A percentile compares a stretch with the other conserved stretches of the same genome.
Evolutionary conservation across 2,113 vertebrate genomes (phyloP).

Genomic region (Brachypodius melanocephalos): DNA sequence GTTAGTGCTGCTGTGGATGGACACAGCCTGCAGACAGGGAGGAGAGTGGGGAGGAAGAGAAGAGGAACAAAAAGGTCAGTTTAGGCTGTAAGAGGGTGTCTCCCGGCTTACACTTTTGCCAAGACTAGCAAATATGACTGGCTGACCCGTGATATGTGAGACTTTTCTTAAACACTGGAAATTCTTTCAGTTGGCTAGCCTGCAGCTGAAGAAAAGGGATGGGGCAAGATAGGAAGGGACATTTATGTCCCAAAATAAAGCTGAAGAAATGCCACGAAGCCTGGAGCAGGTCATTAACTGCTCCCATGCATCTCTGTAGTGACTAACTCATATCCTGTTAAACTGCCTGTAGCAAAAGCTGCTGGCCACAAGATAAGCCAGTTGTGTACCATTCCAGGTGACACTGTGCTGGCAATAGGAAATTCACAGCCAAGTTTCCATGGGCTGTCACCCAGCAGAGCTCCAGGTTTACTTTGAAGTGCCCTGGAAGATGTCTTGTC

Average conservation of each 20-base stretch:
- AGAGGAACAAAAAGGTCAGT: neutral
- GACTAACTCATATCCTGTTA: neutral
- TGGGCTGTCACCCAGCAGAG: neutral
- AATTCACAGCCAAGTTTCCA: neutral
- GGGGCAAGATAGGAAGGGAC: neutral
- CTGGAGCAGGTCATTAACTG: neutral
- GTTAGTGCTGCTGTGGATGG: neutral
- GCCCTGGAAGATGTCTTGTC: neutral
- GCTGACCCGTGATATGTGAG: neutral
- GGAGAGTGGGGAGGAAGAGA: neutral
- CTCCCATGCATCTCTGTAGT: neutral
- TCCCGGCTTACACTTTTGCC: neutral
- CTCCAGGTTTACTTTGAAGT: neutral
- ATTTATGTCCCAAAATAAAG: neutral
- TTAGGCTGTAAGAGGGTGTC: neutral
- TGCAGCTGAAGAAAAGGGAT: neutral
- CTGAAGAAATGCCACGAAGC: neutral
- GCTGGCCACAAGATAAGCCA: neutral
- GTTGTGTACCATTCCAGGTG: neutral
- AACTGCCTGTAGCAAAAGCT: constrained; percentile 16
- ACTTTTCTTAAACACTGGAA: neutral
- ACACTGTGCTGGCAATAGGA: neutral
- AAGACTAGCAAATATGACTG: neutral
- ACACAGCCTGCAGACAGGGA: neutral
- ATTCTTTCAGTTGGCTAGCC: neutral